Evolutionary conservation across 92 coral and sea anemone species (phyloP), one percentile per base, ranked within the genome.

Genomic region (Porites evermanni): DNA sequence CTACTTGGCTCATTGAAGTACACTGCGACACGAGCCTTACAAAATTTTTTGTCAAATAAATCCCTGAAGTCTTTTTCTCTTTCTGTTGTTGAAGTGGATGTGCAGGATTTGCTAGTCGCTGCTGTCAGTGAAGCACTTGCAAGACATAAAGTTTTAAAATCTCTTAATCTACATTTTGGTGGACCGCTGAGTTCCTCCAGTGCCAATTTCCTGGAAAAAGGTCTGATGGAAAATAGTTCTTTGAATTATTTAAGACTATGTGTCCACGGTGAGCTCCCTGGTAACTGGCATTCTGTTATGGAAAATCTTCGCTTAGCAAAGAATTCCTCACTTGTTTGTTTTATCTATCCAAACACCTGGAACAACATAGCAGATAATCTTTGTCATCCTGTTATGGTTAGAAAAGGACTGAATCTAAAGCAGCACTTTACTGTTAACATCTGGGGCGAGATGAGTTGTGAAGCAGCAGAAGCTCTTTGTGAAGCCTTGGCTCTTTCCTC

Each of bases 361-460:
- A 52, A 79, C 20, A 63, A 20, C 59, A 20, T 82, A 19, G 4
- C 20, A 6, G 17, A 17, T 59, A 13, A 1, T 13, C 60, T 14
- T 0, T 64, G 13, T 60, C 12, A 10, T 71, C 64, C 79, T 2
- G 16, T 80, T 38, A 4, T 13, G 53, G 19, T 11, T 5, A 44
- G 17, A 12, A 26, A 21, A 10, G 9, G 8, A 5, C 19, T 1
- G 20, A 19, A 3, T 4, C 18, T 8, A 24, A 0, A 59, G 44
- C 74, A 82, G 61, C 38, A 51, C 6, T n/a, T 71, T 18, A 71
- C 79, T 8, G 14, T 72, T 3, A 72, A 47, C 58, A 0, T 82
- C 7, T 82, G 70, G 44, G 79, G 86, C 4, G 86, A 82, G 47
- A 2, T 82, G 51, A 13, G 71, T 60, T 32, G 50, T 56, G 54